Base-by-base conservation (phyloP, 1,140 invertebrate genomes). In the Fopius arisanus region DNA sequence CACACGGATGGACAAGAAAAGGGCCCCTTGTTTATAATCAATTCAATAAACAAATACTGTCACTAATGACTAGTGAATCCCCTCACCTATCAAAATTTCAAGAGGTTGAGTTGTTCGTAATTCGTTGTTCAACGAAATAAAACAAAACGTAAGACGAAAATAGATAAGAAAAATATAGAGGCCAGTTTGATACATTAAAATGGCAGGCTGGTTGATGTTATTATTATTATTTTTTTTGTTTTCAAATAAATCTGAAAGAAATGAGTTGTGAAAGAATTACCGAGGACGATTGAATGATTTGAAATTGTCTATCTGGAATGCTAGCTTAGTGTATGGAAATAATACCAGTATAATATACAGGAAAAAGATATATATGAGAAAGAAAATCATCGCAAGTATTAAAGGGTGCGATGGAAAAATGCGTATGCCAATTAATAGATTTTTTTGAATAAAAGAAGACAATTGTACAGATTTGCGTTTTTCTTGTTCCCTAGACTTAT, bases 381-480 rank as follows among this genome's bases (percentile, higher is more conserved):
- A 19, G 16, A 54, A 37, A 19, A 48, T 19, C 43, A 16, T 48
- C 43, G 43, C 43, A 48, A 48, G 43, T 48, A 48, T 48, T 48
- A 65, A 23, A 43, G 41, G 66, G 71, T 79, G 37, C 29, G 66
- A 76, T 72, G 70, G 70, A 65, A 73, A 73, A 63, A 59, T 51
- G 63, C 74, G 76, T 78, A 79, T 80, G 80, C 77, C 79, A 77
- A 82, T 71, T 79, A 75, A 75, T 79, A 48, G 43, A 48, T 2
- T 48, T 48, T 80, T 79, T 79, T 71, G 71, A 78, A 73, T 79
- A 77, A 78, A 79, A 62, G 14, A 59, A 59, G n/a, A 62, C 3
- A 54, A 14, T 0, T 84, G 80, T 83, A 83, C 79, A 81, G 81
- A 81, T 77, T 77, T 76, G 73, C 65, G 59, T 72, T 79, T 75